Evolutionary conservation across 1,140 invertebrate genomes (phyloP), one percentile per base, ranked within the genome.

Genomic region (Fopius arisanus): DNA sequence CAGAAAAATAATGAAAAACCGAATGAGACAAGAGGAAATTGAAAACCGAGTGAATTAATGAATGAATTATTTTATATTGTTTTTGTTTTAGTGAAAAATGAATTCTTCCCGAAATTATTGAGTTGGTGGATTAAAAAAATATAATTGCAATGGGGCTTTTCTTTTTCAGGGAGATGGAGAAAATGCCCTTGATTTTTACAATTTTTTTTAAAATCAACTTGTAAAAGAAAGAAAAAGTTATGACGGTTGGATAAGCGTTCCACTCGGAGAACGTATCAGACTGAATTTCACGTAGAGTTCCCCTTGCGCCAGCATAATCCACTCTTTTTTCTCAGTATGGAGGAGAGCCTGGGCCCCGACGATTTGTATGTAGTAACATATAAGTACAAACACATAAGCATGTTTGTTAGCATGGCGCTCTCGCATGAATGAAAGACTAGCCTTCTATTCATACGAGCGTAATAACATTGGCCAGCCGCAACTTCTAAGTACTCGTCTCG

Each of bases 391-490:
- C n/a, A 68, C 48, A 37, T 67, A 67, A 12, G 4, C 10, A 31
- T 23, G 40, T 41, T 33, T 41, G 65, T 40, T 67, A 14, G n/a
- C 29, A 67, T 41, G 65, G 66, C 66, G 43, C 41, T 48, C 41
- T 48, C 41, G 43, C 16, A 69, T 69, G 67, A 69, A 67, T 67
- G 66, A 65, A 65, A 62, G 68, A 54, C 59, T 62, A 62, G 51
- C 59, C 59, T 71, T 62, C 69, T 40, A 71, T 63, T 62, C 59
- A 71, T 40, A 54, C 37, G 37, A 68, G 43, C 21, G 19, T 26
- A 37, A 67, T 43, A 37, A 37, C 65, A 67, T 67, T 41, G 43
- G 37, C 10, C 21, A 54, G 23, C 16, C 23, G 1, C 16, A 19
- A 21, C 54, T 62, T 28, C 54, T 28, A 28, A 26, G 16, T 65